These are phyloP conservation scores for Chromoteleia sp. DNA, from an alignment of 2,888 invertebrate species.

Conservation along the genomic window DNA sequence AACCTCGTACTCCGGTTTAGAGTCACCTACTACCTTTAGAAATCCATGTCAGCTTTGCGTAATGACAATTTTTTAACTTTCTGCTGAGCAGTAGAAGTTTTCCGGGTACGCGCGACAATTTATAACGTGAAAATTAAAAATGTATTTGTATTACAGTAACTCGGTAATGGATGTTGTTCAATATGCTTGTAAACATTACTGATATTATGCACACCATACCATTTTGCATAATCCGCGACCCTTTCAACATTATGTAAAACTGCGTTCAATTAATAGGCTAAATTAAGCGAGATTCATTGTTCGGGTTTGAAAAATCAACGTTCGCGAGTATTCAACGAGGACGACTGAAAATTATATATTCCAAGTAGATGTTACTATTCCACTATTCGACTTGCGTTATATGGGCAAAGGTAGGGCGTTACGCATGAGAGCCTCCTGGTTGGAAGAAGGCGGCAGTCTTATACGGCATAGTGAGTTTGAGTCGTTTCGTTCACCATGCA, in stretches of 20 bases:
- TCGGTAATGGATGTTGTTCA: no score
- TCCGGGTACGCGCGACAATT: no score
- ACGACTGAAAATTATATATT: slow-evolving; percentile 62
- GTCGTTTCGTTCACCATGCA: slow-evolving; percentile 80
- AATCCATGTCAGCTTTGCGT: background rate
- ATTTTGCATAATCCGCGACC: slow-evolving; percentile 3
- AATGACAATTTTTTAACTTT: background rate
- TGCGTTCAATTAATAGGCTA: slow-evolving; percentile 38
- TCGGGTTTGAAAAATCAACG: slow-evolving; percentile 32
- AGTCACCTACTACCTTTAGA: no score
- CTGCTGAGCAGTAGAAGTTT: no score
- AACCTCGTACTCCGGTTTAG: background rate
- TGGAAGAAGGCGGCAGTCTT: slow-evolving; percentile 78
- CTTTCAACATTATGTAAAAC: slow-evolving; percentile 38
- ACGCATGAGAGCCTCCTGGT: slow-evolving; percentile 80
- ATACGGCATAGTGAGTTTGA: slow-evolving; percentile 77
- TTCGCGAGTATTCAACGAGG: slow-evolving; percentile 19
- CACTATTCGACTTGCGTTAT: slow-evolving; percentile 75
- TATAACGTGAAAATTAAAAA: no score
- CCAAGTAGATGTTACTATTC: slow-evolving; percentile 67
- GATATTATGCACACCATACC: slow-evolving; percentile 7
- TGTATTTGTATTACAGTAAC: no score
- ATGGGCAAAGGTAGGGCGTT: slow-evolving; percentile 83
- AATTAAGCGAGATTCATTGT: slow-evolving; percentile 42
- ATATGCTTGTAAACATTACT: slow-evolving; percentile 4